Evolutionary conservation across 64 coral and sea anemone species (phyloP).

Genomic region (Cladopsammia gracilis): DNA sequence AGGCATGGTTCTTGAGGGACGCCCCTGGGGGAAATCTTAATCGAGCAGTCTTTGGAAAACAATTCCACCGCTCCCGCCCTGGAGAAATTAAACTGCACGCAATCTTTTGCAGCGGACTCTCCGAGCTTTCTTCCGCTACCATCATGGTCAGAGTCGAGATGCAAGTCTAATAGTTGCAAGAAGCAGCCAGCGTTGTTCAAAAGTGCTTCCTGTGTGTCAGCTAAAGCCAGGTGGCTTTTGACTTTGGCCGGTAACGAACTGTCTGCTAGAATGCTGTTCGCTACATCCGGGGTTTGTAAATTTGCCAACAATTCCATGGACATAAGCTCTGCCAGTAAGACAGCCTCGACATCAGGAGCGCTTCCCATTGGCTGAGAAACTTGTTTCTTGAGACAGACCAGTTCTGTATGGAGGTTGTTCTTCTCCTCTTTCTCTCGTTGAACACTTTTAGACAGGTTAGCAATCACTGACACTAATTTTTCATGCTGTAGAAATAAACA

Average conservation of each 20-base stretch:
- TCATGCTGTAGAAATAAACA: conserved; percentile 65
- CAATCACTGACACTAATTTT: conserved; percentile 89
- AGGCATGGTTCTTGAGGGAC: conserved; percentile 21
- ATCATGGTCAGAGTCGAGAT: conserved; percentile 33
- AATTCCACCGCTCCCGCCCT: conserved; percentile 38
- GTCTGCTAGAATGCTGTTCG: conserved; percentile 25
- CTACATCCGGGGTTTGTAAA: conserved; percentile 65
- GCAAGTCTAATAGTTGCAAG: conserved; percentile 49
- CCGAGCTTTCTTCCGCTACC: not conserved
- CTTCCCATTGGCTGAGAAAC: conserved; percentile 76
- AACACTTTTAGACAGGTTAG: conserved; percentile 94
- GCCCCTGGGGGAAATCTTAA: conserved; percentile 34
- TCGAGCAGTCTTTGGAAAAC: conserved; percentile 58
- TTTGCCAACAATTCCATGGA: conserved; percentile 87
- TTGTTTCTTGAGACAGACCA: conserved; percentile 85
- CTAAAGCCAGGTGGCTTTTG: conserved; percentile 43
- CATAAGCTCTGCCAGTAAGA: conserved; percentile 85
- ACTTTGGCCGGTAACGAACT: conserved; percentile 60
- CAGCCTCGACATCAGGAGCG: conserved; percentile 83
- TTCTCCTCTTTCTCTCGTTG: conserved; percentile 93
- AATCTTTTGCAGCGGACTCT: conserved; percentile 10
- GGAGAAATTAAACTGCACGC: conserved; percentile 33
- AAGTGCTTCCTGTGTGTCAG: conserved; percentile 52
- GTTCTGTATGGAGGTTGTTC: conserved; percentile 81
- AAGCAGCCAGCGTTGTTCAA: conserved; percentile 63